Evolutionary conservation across 2,113 vertebrate species (phyloP).

Genomic region (Chrysemys picta): DNA sequence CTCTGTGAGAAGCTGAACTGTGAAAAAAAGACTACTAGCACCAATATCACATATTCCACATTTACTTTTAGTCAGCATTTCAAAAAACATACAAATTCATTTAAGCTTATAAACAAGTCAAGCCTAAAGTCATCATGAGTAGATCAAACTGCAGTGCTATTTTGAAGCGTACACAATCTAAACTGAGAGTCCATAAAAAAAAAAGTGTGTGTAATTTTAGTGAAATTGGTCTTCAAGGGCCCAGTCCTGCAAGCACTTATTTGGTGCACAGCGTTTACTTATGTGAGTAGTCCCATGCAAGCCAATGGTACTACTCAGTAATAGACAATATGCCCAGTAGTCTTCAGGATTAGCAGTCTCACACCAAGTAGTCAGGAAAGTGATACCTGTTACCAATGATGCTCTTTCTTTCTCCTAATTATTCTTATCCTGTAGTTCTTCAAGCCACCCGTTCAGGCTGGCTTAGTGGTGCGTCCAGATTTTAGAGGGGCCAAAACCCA

Average conservation of each 20-base stretch:
- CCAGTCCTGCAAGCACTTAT: accelerated
- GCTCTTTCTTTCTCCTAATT: background rate
- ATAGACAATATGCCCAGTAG: background rate
- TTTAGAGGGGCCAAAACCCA: background rate
- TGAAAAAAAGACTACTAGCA: background rate
- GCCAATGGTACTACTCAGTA: background rate
- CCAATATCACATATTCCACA: background rate
- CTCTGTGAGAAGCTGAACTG: background rate
- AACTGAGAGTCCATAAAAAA: background rate
- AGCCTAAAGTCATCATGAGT: background rate
- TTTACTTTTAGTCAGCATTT: conserved; percentile 13
- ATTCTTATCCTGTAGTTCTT: background rate
- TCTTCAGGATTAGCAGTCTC: background rate
- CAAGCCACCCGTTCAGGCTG: background rate
- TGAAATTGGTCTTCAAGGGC: background rate
- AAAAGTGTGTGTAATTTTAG: background rate
- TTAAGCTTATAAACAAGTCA: conserved; percentile 2
- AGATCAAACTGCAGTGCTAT: background rate
- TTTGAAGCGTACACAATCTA: background rate
- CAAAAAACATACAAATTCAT: background rate
- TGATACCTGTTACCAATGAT: background rate
- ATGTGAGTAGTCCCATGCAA: background rate
- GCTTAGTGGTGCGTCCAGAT: background rate
- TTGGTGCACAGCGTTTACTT: background rate
- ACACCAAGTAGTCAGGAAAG: background rate